Evolutionary conservation across 1,140 invertebrate species (phyloP).

Genomic region (Camponotus floridanus): DNA sequence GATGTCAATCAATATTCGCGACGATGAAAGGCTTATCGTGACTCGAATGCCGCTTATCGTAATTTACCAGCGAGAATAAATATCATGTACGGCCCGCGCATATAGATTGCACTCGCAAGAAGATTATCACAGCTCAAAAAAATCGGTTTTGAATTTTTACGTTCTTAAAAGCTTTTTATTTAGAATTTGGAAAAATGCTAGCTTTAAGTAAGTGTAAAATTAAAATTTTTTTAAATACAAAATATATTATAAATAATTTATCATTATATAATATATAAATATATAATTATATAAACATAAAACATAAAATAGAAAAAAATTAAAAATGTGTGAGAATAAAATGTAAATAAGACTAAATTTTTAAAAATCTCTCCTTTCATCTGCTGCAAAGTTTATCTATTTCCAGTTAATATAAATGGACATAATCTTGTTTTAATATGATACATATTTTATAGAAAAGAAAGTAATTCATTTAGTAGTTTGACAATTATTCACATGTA

Average conservation of each 20-base stretch:
- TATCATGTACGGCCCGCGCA: not conserved
- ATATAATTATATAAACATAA: not conserved
- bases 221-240: not conserved
- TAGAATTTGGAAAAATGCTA: constrained; percentile 17
- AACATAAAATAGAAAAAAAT: not conserved
- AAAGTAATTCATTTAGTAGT: constrained; percentile 18
- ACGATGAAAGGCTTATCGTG: constrained; percentile 50
- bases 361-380: not conserved
- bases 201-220: constrained; percentile 2
- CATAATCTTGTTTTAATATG: constrained; percentile 1
- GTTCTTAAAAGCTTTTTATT: constrained; percentile 8
- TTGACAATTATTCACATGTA: constrained; percentile 21
- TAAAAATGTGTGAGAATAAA: not conserved
- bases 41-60: constrained; percentile 56
- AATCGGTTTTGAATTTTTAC: constrained; percentile 21
- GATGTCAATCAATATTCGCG: constrained; percentile 62
- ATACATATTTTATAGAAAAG: not conserved
- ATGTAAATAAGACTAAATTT: not conserved
- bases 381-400: not conserved
- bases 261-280: not conserved
- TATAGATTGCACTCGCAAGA: constrained; percentile 32
- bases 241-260: not conserved
- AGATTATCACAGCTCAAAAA: constrained; percentile 34
- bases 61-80: constrained; percentile 59
- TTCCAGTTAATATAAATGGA: not conserved